phyloP scores from a whole-genome alignment of 2,113 vertebrate genomes.

The Zosterops pallidus region DNA sequence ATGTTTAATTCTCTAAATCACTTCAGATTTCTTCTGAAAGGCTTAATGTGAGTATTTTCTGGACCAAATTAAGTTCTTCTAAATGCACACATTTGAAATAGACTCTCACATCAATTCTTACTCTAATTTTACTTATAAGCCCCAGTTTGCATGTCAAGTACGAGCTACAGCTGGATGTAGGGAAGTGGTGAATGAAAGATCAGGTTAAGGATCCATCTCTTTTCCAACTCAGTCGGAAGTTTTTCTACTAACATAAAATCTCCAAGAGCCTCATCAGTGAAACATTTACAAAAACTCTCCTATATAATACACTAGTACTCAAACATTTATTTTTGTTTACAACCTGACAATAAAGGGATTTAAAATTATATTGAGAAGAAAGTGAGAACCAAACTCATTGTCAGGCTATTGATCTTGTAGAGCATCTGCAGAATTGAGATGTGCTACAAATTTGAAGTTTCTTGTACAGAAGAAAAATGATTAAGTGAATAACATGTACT shows the following conservation, averaged over 20 bases:
- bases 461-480: background rate
- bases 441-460: background rate
- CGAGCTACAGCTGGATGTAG: background rate
- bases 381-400: background rate
- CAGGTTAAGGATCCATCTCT: background rate
- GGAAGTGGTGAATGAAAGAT: background rate
- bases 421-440: background rate
- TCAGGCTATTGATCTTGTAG: background rate
- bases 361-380: background rate
- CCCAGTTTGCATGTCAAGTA: background rate
- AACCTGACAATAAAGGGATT: background rate
- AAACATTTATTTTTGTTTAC: background rate
- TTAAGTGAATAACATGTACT: background rate
- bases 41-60: background rate
- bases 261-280: background rate
- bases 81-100: background rate
- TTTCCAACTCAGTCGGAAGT: background rate
- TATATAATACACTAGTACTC: background rate
- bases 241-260: background rate
- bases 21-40: background rate
- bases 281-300: background rate
- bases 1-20: background rate
- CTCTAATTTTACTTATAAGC: background rate
- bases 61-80: background rate
- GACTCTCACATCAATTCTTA: background rate